phyloP scores from a whole-genome alignment of 2,113 vertebrate genomes.

The Scophthalmus maximus region DNA sequence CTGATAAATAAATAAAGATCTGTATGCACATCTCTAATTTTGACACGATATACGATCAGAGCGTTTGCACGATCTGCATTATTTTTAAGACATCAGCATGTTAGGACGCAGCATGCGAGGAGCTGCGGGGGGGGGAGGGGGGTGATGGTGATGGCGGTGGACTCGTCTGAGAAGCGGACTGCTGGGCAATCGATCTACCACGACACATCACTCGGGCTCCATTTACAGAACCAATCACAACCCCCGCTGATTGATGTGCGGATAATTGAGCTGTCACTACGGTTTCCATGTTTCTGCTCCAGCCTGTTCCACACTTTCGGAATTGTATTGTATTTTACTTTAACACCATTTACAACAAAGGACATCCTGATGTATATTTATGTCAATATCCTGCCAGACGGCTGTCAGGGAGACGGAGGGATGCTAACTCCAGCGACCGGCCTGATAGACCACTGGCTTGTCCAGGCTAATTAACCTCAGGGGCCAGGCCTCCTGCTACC shows the following conservation, averaged over 20 bases:
- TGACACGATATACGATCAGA: conserved; percentile 16
- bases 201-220: conserved; percentile 71
- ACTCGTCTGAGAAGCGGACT: conserved; percentile 65
- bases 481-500: conserved; percentile 75
- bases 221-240: conserved; percentile 78
- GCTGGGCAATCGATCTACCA: conserved; percentile 78
- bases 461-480: conserved; percentile 80
- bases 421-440: conserved; percentile 53
- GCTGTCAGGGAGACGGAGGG: conserved; percentile 64
- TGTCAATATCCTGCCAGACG: conserved; percentile 75
- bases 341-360: conserved; percentile 71
- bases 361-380: conserved; percentile 76
- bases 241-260: conserved; percentile 78
- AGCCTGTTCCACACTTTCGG: conserved; percentile 59
- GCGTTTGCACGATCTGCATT: conserved; percentile 33
- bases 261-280: conserved; percentile 82
- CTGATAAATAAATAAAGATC: too few species aligned
- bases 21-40: too few species aligned
- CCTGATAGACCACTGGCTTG: conserved; percentile 65
- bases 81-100: conserved; percentile 51
- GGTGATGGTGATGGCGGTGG: conserved; percentile 57
- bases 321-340: conserved; percentile 81
- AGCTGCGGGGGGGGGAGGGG: conserved; percentile 53
- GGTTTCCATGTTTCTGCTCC: conserved; percentile 75
- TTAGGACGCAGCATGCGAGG: conserved; percentile 50